Evolutionary conservation across 2,797 vertebrate species (phyloP).

Genomic region (Artibeus lituratus): DNA sequence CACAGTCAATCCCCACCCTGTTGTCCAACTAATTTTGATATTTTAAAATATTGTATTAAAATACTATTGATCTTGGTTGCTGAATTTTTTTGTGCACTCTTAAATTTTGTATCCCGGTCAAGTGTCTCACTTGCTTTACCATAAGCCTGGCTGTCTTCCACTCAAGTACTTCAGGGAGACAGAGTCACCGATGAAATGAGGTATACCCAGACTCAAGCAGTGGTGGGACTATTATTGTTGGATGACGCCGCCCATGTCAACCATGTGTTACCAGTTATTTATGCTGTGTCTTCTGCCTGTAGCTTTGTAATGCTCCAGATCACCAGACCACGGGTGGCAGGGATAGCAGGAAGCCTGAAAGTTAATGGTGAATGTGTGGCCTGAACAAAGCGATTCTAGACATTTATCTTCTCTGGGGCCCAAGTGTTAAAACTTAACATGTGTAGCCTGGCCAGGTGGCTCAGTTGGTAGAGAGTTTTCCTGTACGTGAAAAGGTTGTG

Average conservation of each 20-base stretch:
- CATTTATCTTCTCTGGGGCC: background rate
- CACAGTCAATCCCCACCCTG: too few species aligned
- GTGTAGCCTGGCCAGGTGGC: background rate
- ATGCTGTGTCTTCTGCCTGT: background rate
- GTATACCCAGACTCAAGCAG: background rate
- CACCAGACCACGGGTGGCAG: background rate
- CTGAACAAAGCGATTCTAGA: background rate
- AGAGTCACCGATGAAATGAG: background rate
- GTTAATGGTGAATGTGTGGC: background rate
- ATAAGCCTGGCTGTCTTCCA: background rate
- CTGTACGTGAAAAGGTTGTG: background rate
- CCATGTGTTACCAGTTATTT: background rate
- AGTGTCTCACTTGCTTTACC: background rate
- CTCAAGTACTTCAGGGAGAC: background rate
- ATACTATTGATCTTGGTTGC: background rate
- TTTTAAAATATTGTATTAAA: background rate
- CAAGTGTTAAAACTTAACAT: background rate
- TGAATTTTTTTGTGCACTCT: background rate
- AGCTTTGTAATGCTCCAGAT: background rate
- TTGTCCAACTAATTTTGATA: background rate
- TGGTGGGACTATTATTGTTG: background rate
- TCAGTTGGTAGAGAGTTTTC: background rate
- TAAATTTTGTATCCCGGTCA: background rate
- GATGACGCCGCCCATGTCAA: background rate
- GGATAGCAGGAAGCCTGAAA: background rate